A percentile compares a stretch with the other conserved stretches of the same genome.
Conservation (phyloP, 1,140 invertebrate species). For the Penaeus indicus region DNA sequence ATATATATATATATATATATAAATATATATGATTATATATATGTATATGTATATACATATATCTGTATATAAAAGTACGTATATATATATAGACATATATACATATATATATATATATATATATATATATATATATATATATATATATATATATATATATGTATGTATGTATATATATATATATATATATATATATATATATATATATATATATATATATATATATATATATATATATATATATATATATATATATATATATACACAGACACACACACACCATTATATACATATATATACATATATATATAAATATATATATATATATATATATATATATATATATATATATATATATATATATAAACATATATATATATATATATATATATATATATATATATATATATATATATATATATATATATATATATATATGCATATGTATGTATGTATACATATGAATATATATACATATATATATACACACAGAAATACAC, state of each 20-base stretch:
- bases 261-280: not conserved
- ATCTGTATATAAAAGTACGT: no score
- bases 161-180: not conserved
- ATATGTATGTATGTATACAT: not conserved
- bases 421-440: not conserved
- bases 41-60: no score
- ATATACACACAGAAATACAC: no score
- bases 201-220: constrained; percentile 26
- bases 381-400: constrained; percentile 10
- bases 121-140: constrained; percentile 3
- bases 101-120: not conserved
- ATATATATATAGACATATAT: not conserved
- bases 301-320: no score
- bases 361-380: not conserved
- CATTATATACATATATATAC: no score
- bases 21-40: no score
- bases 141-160: not conserved
- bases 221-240: constrained; percentile 17
- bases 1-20: no score
- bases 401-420: constrained; percentile 1
- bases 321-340: not conserved
- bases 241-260: not conserved
- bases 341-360: not conserved
- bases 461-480: not conserved
- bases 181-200: constrained; percentile 18